Conservation (phyloP, 1,140 invertebrate species). For the Ditylenchus dipsaci region DNA sequence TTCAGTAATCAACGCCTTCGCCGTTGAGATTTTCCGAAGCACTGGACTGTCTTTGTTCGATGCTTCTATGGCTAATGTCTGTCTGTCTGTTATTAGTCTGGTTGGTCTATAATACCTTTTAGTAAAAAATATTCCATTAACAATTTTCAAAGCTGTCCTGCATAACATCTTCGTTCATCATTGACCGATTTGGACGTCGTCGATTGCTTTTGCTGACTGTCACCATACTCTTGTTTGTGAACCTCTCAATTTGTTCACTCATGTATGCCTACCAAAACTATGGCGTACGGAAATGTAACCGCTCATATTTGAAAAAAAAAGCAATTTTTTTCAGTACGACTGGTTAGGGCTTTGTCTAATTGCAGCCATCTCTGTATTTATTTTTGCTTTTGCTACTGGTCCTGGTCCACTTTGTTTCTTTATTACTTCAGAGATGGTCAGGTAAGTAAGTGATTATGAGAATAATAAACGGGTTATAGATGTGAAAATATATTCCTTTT, state of each 20-base stretch:
- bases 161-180: constrained; percentile 35
- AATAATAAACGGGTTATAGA: background rate
- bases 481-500: background rate
- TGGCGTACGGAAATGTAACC: background rate
- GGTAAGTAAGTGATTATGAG: background rate
- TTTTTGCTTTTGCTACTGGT: constrained; percentile 48
- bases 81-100: constrained; percentile 44
- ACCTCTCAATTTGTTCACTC: constrained; percentile 44
- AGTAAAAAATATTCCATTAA: background rate
- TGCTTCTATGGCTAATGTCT: constrained; percentile 49
- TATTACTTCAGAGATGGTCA: constrained; percentile 48
- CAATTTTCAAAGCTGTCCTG: constrained; percentile 31
- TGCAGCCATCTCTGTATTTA: constrained; percentile 43
- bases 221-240: constrained; percentile 40
- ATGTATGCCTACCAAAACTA: constrained; percentile 45
- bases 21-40: constrained; percentile 49
- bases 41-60: constrained; percentile 37
- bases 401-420: constrained; percentile 52
- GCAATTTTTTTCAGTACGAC: constrained; percentile 32
- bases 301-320: background rate
- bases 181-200: constrained; percentile 49
- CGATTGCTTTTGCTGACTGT: constrained; percentile 46
- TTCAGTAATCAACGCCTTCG: constrained; percentile 53
- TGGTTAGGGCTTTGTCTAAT: constrained; percentile 49
- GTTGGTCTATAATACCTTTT: constrained; percentile 14